phyloP scores from a whole-genome alignment of 2,113 vertebrate genomes.

The Calonectris borealis region DNA sequence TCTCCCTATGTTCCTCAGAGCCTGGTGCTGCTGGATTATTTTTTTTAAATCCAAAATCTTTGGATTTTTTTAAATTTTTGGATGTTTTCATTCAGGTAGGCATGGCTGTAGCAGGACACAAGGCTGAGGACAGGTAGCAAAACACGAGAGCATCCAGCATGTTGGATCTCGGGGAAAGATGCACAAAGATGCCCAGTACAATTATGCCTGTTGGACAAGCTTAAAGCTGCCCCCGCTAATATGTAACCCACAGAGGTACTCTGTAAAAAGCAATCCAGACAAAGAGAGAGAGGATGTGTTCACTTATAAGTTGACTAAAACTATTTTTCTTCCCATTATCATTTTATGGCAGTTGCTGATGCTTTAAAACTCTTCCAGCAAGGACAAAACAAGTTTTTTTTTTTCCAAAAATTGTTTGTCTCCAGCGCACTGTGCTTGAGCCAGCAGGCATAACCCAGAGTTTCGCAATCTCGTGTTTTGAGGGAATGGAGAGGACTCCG shows the following conservation, averaged over 20 bases:
- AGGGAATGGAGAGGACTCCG: background rate
- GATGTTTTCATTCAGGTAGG: background rate
- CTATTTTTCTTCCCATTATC: background rate
- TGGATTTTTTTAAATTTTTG: background rate
- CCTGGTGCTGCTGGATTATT: background rate
- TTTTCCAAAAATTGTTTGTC: background rate
- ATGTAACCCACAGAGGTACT: background rate
- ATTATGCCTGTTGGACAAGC: background rate
- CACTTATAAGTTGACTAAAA: background rate
- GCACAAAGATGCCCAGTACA: background rate
- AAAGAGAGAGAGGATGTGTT: background rate
- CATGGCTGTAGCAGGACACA: background rate
- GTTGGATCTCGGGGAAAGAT: background rate
- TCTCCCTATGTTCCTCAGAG: background rate
- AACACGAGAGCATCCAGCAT: background rate
- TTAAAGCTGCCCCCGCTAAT: background rate
- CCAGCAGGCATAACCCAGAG: background rate
- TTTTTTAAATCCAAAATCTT: background rate
- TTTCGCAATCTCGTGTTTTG: background rate
- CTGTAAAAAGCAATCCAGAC: background rate
- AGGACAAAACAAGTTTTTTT: background rate
- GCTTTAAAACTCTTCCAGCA: background rate
- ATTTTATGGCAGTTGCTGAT: background rate
- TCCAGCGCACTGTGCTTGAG: background rate
- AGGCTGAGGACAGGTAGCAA: background rate